A percentile compares a stretch with the other conserved stretches of the same genome.
phyloP scores from a whole-genome alignment of 2,888 invertebrate species.

The Druceiella hillmani region DNA sequence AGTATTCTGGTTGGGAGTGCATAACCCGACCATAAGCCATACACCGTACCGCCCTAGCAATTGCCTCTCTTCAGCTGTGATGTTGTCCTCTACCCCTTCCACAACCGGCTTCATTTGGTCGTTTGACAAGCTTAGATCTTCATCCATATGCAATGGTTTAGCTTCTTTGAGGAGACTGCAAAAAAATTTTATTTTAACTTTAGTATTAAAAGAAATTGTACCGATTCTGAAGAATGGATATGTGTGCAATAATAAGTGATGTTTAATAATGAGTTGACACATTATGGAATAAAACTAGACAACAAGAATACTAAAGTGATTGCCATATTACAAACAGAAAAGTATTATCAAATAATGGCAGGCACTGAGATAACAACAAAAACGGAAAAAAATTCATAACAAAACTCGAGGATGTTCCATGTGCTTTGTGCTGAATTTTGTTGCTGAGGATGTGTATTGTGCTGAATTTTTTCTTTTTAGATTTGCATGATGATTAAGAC shows the following conservation, averaged over 20 bases:
- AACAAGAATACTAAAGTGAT: too few relatives aligned
- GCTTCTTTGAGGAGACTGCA: conserved; percentile 85
- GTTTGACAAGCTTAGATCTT: conserved; percentile 41
- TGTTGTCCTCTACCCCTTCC: conserved; percentile 57
- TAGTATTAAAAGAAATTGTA: conserved; percentile 4
- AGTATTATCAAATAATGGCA: neutral
- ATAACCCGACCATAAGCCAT: conserved; percentile 94
- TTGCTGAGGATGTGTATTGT: too few relatives aligned
- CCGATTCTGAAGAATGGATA: neutral
- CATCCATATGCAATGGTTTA: conserved; percentile 69
- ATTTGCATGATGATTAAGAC: neutral
- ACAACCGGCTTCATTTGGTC: conserved; percentile 39
- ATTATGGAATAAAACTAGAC: too few relatives aligned
- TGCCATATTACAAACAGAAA: neutral
- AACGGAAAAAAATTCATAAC: too few relatives aligned
- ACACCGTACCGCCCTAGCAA: conserved; percentile 92
- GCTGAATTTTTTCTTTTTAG: too few relatives aligned
- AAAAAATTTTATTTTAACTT: conserved; percentile 10
- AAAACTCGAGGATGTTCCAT: too few relatives aligned
- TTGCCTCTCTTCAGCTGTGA: conserved; percentile 81
- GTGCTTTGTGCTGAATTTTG: too few relatives aligned
- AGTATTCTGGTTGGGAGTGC: conserved; percentile 72
- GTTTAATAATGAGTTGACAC: neutral
- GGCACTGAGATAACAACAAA: neutral
- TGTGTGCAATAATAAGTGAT: neutral